These are phyloP conservation scores for Danio choprae DNA, from an alignment of 2,797 vertebrate species.

Conservation along the genomic window DNA sequence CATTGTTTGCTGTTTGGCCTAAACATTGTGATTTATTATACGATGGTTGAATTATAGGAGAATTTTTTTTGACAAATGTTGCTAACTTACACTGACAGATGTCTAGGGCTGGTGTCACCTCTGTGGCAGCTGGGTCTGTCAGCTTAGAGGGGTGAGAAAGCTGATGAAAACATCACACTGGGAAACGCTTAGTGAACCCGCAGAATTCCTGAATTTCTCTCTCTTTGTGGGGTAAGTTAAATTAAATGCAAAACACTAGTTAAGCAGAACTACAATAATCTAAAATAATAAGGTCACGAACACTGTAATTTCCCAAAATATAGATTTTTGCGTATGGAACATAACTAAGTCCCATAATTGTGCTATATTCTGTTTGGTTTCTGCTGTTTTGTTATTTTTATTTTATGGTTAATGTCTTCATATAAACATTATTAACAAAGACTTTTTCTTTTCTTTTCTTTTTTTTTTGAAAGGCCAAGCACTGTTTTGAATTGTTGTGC, in stretches of 20 bases:
- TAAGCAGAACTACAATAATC: not conserved
- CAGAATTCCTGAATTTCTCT: constrained; percentile 32
- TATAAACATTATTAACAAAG: too few species aligned
- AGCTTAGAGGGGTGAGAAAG: constrained; percentile 59
- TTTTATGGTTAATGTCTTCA: too few species aligned
- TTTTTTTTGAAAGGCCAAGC: too few species aligned
- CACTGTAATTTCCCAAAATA: too few species aligned
- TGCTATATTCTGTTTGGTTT: too few species aligned
- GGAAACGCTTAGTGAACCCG: constrained; percentile 41
- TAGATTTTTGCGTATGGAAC: too few species aligned
- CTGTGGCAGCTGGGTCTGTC: constrained; percentile 54
- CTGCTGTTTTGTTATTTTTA: too few species aligned
- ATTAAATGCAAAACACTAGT: constrained; percentile 8
- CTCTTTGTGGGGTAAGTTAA: constrained; percentile 45
- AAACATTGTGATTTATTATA: constrained; percentile 71
- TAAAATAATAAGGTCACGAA: too few species aligned
- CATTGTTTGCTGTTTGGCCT: constrained; percentile 66
- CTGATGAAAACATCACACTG: constrained; percentile 61
- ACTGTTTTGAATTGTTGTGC: too few species aligned
- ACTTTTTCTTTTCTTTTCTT: too few species aligned
- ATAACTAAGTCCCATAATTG: too few species aligned
- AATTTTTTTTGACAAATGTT: constrained; percentile 43
- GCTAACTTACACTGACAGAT: constrained; percentile 51
- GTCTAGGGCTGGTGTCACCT: constrained; percentile 64
- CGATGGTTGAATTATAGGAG: constrained; percentile 43